Evolutionary conservation across 1,140 invertebrate genomes (phyloP), one percentile per base, ranked within the genome.

Genomic region (Cepaea nemoralis): DNA sequence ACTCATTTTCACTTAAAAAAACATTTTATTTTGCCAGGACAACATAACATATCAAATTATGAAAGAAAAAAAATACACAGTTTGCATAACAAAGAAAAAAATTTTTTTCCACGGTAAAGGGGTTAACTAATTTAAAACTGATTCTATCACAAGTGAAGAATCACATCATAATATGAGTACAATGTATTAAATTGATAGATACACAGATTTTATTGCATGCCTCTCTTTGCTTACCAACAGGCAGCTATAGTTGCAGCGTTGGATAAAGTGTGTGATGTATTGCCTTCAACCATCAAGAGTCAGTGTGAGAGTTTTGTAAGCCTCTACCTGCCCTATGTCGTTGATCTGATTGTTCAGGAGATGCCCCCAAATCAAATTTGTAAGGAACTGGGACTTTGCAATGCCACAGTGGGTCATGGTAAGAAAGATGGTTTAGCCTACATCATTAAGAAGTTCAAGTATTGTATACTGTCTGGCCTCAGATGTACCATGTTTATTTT

Each of bases 251-350:
- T 75, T 31, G 48, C 67, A n/a, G 74, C 80, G 14, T 39, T 85
- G 19, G 79, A 85, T n/a, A 66, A 84, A 69, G 80, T 84, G 8
- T 85, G 85, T 77, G 55, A 81, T 70, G n/a, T 80, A 19, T 66
- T 85, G 19, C 85, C 83, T 35, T 22, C 69, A 16, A 76, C 79
- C 16, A 66, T 84, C 24, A 59, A 1, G 22, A n/a, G 22, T 24
- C 77, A 86, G 37, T 86, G 85, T 80, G 75, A 40, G 8, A 37
- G n/a, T n/a, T 81, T 86, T 78, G 82, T 86, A 24, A 40, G 63
- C 10, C 45, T 71, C 40, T 86, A 86, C 48, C 27, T 73, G 70
- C 70, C 70, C 12, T 73, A 73, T n/a, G 39, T 73, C 10, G 39
- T 73, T 37, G 70, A 73, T 10, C 70, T 73, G 0, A 42, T 85